These are phyloP conservation scores for Mimumesa dahlbomi DNA, from an alignment of 2,888 invertebrate species.

Conservation along the genomic window DNA sequence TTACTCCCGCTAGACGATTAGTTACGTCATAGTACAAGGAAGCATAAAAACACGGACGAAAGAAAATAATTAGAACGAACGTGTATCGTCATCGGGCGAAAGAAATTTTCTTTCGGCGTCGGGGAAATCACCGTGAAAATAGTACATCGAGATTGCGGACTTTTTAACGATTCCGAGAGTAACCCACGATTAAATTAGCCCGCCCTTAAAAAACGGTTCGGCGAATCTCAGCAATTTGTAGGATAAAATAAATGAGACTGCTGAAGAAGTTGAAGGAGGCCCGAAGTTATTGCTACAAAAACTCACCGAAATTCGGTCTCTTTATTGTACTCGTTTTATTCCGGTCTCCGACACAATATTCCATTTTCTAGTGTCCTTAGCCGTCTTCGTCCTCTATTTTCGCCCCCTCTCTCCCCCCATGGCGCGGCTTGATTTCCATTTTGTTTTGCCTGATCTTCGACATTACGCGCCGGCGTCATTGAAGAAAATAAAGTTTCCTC, in stretches of 20 bases:
- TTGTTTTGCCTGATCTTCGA: conserved; percentile 68
- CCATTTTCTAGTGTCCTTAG: conserved; percentile 43
- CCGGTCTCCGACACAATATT: conserved; percentile 41
- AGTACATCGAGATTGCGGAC: too few species aligned
- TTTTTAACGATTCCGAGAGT: too few species aligned
- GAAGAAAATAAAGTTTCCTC: conserved; percentile 68
- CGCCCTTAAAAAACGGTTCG: too few species aligned
- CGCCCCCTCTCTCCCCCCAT: conserved; percentile 21
- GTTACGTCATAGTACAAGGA: conserved; percentile 34
- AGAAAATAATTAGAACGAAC: too few species aligned
- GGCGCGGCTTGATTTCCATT: conserved; percentile 56
- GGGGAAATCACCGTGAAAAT: too few species aligned
- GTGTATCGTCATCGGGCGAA: too few species aligned
- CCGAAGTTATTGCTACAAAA: conserved; percentile 38
- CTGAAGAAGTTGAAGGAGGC: conserved; percentile 26
- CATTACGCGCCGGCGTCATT: conserved; percentile 64
- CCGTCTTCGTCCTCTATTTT: conserved; percentile 45
- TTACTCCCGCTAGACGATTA: conserved; percentile 41
- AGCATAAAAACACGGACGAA: too few species aligned
- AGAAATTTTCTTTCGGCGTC: too few species aligned
- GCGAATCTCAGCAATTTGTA: conserved; percentile 18
- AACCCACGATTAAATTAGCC: too few species aligned
- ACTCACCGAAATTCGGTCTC: conserved; percentile 35
- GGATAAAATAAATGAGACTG: conserved; percentile 22
- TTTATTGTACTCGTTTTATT: conserved; percentile 41